Base-by-base conservation (phyloP, 2,113 vertebrate genomes). In the Heteronetta atricapilla region DNA sequence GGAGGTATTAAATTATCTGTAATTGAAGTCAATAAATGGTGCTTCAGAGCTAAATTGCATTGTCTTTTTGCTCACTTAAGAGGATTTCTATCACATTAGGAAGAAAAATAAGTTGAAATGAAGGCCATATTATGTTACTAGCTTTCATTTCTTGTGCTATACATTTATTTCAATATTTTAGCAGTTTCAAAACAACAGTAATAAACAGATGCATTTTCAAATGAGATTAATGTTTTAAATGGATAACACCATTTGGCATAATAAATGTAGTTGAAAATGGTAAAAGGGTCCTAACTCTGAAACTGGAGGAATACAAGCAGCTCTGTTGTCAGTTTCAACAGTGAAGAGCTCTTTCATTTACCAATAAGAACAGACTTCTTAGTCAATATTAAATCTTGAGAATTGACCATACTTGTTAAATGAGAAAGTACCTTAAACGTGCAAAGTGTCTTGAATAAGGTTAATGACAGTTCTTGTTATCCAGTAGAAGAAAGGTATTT, bases 301-400 rank as follows among this genome's bases (percentile, higher is more conserved):
- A 53, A 73, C 2, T 67, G 31, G 42, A 96, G 48, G 31, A 83
- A 25, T 73, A 33, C 11, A 88, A 83, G 12, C 4, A 53, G 15
- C 46, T 74, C 8, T 78, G 36, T 28, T 46, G 19, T 50, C 56
- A 86, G 42, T 46, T 69, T 91, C 56, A 77, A 29, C 13, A 59
- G 6, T 72, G 69, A 92, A 86, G 67, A 80, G 40, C 18, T 89
- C 44, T 59, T 92, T 91, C 60, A 66, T 55, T 83, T 94, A 62
- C 36, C 82, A 81, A 23, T 87, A 69, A 78, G 20, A 89, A 15
- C 23, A 88, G 82, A 84, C 72, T 72, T 53, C 59, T 72, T 70
- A 91, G 87, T 96, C 94, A 94, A 90, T 96, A 96, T 76, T 83
- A 93, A 95, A 95, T 87, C 81, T 88, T 91, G 81, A 29, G 56